These are phyloP conservation scores for Synergus japonicus DNA, from an alignment of 2,888 invertebrate species.

Conservation along the genomic window DNA sequence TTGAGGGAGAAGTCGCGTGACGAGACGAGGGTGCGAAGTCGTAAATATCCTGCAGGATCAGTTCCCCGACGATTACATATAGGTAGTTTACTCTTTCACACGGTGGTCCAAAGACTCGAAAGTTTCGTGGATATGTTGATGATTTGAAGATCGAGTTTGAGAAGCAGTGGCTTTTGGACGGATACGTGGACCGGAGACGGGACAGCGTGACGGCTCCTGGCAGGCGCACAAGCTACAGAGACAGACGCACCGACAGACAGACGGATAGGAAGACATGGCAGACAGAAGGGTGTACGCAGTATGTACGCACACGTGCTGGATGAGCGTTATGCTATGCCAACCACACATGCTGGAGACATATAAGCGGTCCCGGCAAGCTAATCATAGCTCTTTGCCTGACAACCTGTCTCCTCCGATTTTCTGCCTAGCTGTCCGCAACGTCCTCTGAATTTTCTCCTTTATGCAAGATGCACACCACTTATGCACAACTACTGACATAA, in stretches of 20 bases:
- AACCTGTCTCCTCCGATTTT: constrained; percentile 78
- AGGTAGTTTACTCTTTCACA: background rate
- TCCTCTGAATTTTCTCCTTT: constrained; percentile 35
- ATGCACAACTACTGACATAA: constrained; percentile 29
- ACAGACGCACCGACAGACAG: constrained; percentile 60
- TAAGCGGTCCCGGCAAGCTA: constrained; percentile 68
- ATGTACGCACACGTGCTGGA: constrained; percentile 64
- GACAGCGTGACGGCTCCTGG: constrained; percentile 77
- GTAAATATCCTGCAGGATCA: constrained; percentile 33
- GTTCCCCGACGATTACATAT: background rate
- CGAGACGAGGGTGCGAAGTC: constrained; percentile 9
- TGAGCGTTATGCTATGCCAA: constrained; percentile 65
- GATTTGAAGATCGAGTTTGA: background rate
- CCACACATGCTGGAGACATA: constrained; percentile 59
- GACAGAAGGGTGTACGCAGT: constrained; percentile 52
- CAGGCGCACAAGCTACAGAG: constrained; percentile 68
- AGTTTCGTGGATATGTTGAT: background rate
- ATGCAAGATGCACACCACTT: constrained; percentile 31
- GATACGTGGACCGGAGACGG: constrained; percentile 66
- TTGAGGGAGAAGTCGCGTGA: background rate
- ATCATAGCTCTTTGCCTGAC: constrained; percentile 75
- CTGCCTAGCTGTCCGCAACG: constrained; percentile 70
- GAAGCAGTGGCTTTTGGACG: background rate
- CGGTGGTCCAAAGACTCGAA: constrained; percentile 32
- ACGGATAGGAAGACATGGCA: constrained; percentile 52